Base-by-base conservation (phyloP, 37 sponge, comb jelly and placozoan species). In the Eunapius fragilis region DNA sequence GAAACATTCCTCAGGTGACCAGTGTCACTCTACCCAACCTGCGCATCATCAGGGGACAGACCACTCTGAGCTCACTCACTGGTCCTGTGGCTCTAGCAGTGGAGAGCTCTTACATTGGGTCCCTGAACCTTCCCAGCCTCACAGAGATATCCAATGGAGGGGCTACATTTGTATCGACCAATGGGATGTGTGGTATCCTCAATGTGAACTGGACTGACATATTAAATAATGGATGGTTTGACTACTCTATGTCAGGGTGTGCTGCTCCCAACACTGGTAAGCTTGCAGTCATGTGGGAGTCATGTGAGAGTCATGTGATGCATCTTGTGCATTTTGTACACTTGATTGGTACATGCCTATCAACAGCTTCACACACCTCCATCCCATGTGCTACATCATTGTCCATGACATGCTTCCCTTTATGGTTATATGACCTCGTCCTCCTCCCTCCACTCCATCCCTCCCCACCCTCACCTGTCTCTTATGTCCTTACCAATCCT, bases 141-240 rank as follows among this genome's bases (percentile, higher is more conserved):
- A 82, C 78, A n/a, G 87, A 93, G 76, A 82, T 93, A 14, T 78
- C 84, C 0, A 22, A 69, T 22, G 93, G 93, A 68, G 67, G 47
- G 13, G 83, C 86, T 4, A n/a, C 13, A 10, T 32, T 89, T 25
- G 35, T 70, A 10, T 76, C 86, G 30, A 22, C 70, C 24, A 82
- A 49, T 47, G 76, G 72, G 35, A 50, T 80, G 41, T 93, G 93
- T 58, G 86, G 82, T 34, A 19, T 69, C 36, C 58, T 23, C 47
- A 82, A 80, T 11, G 82, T 93, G 19, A 78, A 83, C n/a, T 93
- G 93, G 93, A 38, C 9, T 31, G 93, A 93, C 74, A 93, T 89
- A 33, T 3, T 91, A 2, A 83, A 82, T 69, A 35, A 45, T 45
- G 47, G 47, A 58, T 1, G 17, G 14, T 9, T 25, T 7, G 77